These are phyloP conservation scores for Euplagia quadripunctaria DNA, from an alignment of 2,888 invertebrate genomes.

Conservation along the genomic window DNA sequence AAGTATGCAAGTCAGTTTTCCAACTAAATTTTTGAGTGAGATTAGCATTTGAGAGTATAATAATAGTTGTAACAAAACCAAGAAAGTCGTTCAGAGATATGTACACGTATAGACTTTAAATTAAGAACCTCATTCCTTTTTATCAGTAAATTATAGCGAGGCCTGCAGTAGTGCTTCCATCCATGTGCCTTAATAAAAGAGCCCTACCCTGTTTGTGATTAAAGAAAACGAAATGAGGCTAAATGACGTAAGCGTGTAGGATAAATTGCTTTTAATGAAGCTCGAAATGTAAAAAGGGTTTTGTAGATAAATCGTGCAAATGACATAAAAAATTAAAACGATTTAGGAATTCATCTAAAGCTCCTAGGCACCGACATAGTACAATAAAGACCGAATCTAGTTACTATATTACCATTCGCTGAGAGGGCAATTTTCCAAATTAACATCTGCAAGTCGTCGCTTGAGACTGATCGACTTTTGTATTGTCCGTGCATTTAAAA, in stretches of 20 bases:
- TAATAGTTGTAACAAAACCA: background rate
- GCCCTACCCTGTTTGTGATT: background rate
- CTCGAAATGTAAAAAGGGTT: background rate
- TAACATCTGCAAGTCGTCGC: too few species aligned
- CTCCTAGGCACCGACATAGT: background rate
- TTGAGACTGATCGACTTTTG: too few species aligned
- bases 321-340: conserved; percentile 1
- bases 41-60: background rate
- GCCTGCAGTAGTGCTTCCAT: background rate
- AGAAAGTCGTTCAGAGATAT: background rate
- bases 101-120: background rate
- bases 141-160: background rate
- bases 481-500: too few species aligned
- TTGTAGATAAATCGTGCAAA: background rate
- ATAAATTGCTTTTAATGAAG: background rate
- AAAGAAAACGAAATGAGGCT: background rate
- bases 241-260: background rate
- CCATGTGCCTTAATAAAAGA: background rate
- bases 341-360: background rate
- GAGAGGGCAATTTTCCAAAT: too few species aligned
- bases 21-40: background rate
- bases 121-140: background rate
- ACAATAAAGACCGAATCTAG: background rate
- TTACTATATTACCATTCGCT: background rate
- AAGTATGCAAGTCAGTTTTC: background rate